Percentiles rank a stretch among this genome's conserved stretches.
Evolutionary conservation across 2,888 invertebrate species (phyloP).

Genomic region (Belgica antarctica): DNA sequence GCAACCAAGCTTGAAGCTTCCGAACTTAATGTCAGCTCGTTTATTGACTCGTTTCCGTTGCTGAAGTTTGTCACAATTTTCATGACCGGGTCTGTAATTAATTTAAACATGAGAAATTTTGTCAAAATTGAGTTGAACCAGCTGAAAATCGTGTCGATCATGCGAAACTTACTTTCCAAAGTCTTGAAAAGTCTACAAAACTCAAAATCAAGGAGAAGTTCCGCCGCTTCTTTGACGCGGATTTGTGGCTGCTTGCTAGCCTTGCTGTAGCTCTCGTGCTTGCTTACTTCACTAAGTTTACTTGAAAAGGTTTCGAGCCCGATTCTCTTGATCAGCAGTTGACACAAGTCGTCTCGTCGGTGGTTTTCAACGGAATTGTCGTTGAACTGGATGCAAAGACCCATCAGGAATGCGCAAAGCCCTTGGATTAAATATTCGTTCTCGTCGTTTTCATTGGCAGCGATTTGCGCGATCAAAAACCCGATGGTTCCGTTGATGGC

Average conservation of each 20-base stretch:
- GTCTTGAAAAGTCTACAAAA: constrained; percentile 89
- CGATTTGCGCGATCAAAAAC: constrained; percentile 77
- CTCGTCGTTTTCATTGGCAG: constrained; percentile 84
- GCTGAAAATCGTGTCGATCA: too few relatives aligned
- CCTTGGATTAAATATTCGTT: constrained; percentile 86
- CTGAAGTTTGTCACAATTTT: constrained; percentile 57
- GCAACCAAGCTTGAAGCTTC: constrained; percentile 53
- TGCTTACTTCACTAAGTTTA: constrained; percentile 79
- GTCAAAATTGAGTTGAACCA: constrained; percentile 43
- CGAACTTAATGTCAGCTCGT: constrained; percentile 55
- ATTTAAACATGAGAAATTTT: constrained; percentile 44
- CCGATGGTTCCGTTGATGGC: constrained; percentile 76
- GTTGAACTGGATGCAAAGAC: constrained; percentile 86
- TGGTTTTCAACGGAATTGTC: constrained; percentile 76
- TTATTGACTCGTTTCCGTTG: constrained; percentile 57
- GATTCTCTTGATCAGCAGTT: constrained; percentile 83
- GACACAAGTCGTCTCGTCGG: constrained; percentile 73
- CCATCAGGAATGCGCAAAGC: constrained; percentile 87
- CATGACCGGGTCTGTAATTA: constrained; percentile 56
- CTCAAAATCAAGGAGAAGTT: constrained; percentile 89
- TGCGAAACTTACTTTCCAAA: constrained; percentile 65
- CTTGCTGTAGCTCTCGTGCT: constrained; percentile 86
- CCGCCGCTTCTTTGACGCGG: constrained; percentile 68
- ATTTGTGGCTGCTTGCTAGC: constrained; percentile 93
- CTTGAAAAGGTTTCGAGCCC: constrained; percentile 85